phyloP scores from a whole-genome alignment of 1,140 invertebrate species.

The Nasonia longicornis region DNA sequence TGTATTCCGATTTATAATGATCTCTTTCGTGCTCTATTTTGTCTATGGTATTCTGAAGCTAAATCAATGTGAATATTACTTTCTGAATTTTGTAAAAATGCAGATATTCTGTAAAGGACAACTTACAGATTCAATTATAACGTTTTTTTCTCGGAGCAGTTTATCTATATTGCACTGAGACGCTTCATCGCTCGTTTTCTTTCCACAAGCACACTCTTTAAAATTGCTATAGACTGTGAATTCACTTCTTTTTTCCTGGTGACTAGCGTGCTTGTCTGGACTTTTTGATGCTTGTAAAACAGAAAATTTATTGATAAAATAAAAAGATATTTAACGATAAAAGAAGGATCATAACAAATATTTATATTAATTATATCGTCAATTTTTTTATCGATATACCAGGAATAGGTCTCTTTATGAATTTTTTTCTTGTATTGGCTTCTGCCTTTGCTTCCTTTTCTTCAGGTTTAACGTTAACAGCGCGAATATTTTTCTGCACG shows the following conservation, averaged over 20 bases:
- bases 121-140: slow-evolving; percentile 43
- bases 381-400: background rate
- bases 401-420: background rate
- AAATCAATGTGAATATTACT: slow-evolving; percentile 36
- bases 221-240: background rate
- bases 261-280: background rate
- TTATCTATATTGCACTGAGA: slow-evolving; percentile 24
- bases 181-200: background rate
- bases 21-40: slow-evolving; percentile 68
- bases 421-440: slow-evolving; percentile 11
- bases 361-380: background rate
- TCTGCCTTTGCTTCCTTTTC: slow-evolving; percentile 46
- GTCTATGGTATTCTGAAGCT: slow-evolving; percentile 60
- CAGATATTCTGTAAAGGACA: slow-evolving; percentile 1
- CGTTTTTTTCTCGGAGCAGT: slow-evolving; percentile 32
- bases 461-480: slow-evolving; percentile 24
- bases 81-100: slow-evolving; percentile 8
- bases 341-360: background rate
- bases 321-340: background rate
- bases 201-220: slow-evolving; percentile 3
- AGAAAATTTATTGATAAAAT: background rate
- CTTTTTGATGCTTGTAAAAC: slow-evolving; percentile 33
- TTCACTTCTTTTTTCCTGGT: slow-evolving; percentile 18
- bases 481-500: slow-evolving; percentile 40
- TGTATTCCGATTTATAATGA: slow-evolving; percentile 69